phyloP scores from a whole-genome alignment of 2,113 vertebrate genomes.

The Rhea americana region DNA sequence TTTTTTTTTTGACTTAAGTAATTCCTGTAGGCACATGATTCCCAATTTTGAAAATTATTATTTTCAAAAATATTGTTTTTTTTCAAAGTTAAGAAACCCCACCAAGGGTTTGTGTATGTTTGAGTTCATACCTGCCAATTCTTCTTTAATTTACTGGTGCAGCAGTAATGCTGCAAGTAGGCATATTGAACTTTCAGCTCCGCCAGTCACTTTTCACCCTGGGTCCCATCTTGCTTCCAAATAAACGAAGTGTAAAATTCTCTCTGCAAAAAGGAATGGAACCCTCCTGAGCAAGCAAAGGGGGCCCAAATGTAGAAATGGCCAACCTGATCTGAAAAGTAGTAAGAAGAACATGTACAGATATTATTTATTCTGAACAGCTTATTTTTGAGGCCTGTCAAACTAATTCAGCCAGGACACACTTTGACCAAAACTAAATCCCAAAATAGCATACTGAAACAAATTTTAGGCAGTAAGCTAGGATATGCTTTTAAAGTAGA shows the following conservation, averaged over 20 bases:
- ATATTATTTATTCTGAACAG: not conserved
- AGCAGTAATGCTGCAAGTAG: not conserved
- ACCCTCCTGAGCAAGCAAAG: not conserved
- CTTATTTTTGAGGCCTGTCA: not conserved
- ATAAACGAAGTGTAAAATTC: not conserved
- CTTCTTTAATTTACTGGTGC: not conserved
- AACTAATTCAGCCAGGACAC: not conserved
- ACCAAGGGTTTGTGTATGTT: not conserved
- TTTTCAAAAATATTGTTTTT: not conserved
- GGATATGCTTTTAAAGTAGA: not conserved
- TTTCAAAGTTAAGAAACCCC: not conserved
- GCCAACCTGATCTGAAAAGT: not conserved
- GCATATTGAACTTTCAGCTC: not conserved
- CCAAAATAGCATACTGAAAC: not conserved
- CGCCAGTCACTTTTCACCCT: not conserved
- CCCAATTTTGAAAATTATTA: not conserved
- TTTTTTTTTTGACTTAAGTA: accelerated
- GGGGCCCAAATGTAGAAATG: not conserved
- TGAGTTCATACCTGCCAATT: not conserved
- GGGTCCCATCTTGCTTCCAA: not conserved
- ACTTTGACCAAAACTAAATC: not conserved
- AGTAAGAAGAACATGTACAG: not conserved
- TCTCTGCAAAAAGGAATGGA: not conserved
- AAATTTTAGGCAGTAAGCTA: not conserved
- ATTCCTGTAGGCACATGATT: not conserved